phyloP scores from a whole-genome alignment of 1,140 invertebrate species.

The Microplitis demolitor region DNA sequence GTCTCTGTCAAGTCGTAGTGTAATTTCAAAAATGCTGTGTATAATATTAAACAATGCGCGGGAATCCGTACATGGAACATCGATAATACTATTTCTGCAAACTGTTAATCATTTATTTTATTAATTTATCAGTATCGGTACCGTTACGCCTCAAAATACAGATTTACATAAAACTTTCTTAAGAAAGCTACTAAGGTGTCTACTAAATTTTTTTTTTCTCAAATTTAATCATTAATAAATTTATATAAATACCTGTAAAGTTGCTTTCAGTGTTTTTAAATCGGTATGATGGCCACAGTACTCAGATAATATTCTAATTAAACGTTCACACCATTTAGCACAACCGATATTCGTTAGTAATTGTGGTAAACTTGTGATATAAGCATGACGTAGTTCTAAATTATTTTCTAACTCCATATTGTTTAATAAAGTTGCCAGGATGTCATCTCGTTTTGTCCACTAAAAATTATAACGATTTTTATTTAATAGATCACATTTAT shows the following conservation, averaged over 20 bases:
- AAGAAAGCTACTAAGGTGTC: background rate
- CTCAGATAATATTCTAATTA: conserved; percentile 47
- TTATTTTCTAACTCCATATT: conserved; percentile 56
- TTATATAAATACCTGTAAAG: conserved; percentile 43
- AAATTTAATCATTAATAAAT: background rate
- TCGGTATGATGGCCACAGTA: conserved; percentile 55
- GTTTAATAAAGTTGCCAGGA: conserved; percentile 46
- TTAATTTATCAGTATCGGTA: background rate
- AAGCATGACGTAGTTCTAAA: conserved; percentile 44
- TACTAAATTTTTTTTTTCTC: background rate
- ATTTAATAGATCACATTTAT: no score
- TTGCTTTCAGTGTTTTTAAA: conserved; percentile 47
- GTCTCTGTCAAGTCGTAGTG: conserved; percentile 47
- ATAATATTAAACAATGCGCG: conserved; percentile 44
- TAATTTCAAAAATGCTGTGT: conserved; percentile 47
- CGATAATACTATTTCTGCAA: conserved; percentile 43
- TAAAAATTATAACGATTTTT: conserved; percentile 24
- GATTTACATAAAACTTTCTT: no score
- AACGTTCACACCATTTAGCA: conserved; percentile 52
- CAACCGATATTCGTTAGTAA: conserved; percentile 47
- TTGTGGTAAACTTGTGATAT: conserved; percentile 51
- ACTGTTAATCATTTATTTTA: conserved; percentile 34
- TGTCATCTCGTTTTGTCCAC: conserved; percentile 53
- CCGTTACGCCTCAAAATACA: no score
- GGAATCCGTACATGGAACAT: conserved; percentile 44